phyloP scores from a whole-genome alignment of 2,113 vertebrate species.

The Cephalopholis sonnerati region DNA sequence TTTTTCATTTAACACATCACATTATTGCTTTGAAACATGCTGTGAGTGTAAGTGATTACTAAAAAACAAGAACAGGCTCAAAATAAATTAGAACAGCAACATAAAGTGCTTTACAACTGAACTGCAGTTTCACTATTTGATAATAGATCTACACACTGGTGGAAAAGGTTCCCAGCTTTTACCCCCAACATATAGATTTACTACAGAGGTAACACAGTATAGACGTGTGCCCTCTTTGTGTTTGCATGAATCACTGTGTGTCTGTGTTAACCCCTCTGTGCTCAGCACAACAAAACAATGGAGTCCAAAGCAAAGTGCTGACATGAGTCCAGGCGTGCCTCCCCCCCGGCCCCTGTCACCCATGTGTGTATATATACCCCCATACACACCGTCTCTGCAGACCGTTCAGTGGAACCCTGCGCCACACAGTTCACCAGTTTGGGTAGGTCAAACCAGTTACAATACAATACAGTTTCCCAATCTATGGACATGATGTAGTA shows the following conservation, averaged over 20 bases:
- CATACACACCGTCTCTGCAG: slow-evolving; percentile 62
- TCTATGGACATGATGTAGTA: slow-evolving; percentile 20
- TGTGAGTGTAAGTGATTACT: not conserved
- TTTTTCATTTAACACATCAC: not conserved
- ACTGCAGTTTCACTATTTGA: not conserved
- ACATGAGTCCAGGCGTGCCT: slow-evolving; percentile 72
- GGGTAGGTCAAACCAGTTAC: slow-evolving; percentile 79
- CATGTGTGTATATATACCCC: slow-evolving; percentile 82
- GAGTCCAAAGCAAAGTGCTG: slow-evolving; percentile 87
- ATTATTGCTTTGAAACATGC: not conserved
- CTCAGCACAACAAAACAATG: slow-evolving; percentile 80
- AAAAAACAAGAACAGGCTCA: not conserved
- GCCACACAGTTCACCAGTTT: slow-evolving; percentile 77
- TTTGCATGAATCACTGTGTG: slow-evolving; percentile 57
- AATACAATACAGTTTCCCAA: slow-evolving; percentile 48
- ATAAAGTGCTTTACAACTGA: not conserved
- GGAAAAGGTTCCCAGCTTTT: not conserved
- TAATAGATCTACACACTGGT: not conserved
- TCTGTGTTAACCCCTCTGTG: slow-evolving; percentile 73
- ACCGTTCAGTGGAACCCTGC: slow-evolving; percentile 81
- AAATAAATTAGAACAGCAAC: not conserved
- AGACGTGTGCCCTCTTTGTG: slow-evolving; percentile 58
- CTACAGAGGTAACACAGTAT: slow-evolving; percentile 14
- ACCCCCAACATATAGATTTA: slow-evolving; percentile 34
- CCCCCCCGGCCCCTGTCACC: slow-evolving; percentile 52